Conservation (phyloP, 2,888 invertebrate genomes). For the Amblyjoppa fuscipennis region DNA sequence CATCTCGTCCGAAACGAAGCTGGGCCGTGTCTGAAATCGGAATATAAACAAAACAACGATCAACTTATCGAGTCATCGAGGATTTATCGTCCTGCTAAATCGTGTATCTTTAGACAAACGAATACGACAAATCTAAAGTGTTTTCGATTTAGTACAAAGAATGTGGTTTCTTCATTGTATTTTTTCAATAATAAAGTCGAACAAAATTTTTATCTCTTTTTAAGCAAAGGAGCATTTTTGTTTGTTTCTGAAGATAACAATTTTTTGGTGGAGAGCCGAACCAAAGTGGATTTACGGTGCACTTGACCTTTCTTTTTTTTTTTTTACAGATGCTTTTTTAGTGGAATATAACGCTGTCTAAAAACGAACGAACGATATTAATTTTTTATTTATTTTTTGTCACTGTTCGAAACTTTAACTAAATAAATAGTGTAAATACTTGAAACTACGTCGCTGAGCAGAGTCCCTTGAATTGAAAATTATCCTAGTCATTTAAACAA, state of each 20-base stretch:
- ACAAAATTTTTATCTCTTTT: not conserved
- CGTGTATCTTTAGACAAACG: not conserved
- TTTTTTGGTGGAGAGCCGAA: not conserved
- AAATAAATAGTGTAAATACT: too few relatives aligned
- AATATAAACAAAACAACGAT: constrained; percentile 1
- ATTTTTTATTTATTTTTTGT: too few relatives aligned
- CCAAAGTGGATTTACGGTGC: too few relatives aligned
- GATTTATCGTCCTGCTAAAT: not conserved
- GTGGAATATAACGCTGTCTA: too few relatives aligned
- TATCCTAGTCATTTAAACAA: not conserved
- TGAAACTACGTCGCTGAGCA: too few relatives aligned
- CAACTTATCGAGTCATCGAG: not conserved
- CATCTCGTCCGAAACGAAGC: constrained; percentile 82
- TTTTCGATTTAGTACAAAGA: not conserved
- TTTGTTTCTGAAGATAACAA: not conserved
- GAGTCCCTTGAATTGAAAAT: too few relatives aligned
- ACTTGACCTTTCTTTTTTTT: too few relatives aligned
- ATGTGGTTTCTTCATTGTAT: not conserved
- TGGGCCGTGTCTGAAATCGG: constrained; percentile 78
- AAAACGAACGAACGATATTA: too few relatives aligned
- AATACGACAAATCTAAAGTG: not conserved
- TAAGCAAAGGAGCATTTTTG: not conserved
- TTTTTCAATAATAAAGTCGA: not conserved
- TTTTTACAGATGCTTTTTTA: too few relatives aligned
- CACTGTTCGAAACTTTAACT: too few relatives aligned